These are phyloP conservation scores for Achroia grisella DNA, from an alignment of 1,140 invertebrate genomes.

Conservation along the genomic window DNA sequence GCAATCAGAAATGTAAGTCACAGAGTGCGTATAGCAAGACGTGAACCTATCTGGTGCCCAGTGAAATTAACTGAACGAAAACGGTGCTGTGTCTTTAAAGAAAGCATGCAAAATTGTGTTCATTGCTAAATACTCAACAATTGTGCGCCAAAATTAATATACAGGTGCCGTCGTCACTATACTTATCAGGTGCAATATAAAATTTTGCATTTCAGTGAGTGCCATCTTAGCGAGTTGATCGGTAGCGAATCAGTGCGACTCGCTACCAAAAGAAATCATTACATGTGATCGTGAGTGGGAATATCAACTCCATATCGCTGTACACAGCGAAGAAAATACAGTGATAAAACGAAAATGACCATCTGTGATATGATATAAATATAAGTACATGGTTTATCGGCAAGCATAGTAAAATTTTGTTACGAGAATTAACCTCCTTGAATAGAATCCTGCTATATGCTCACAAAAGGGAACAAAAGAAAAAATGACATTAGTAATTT, in stretches of 20 bases:
- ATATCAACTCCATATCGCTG: slow-evolving; percentile 41
- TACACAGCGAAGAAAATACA: slow-evolving; percentile 32
- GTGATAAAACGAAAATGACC: slow-evolving; percentile 32
- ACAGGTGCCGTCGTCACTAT: slow-evolving; percentile 77
- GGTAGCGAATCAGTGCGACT: slow-evolving; percentile 30
- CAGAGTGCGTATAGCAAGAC: slow-evolving; percentile 35
- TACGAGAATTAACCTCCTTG: slow-evolving; percentile 68
- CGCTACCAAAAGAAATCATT: slow-evolving; percentile 75
- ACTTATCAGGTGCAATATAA: slow-evolving; percentile 74
- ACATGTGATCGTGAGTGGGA: slow-evolving; percentile 80
- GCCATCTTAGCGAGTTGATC: slow-evolving; percentile 61
- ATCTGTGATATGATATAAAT: slow-evolving; percentile 30
- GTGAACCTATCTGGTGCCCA: slow-evolving; percentile 62
- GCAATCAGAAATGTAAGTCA: not conserved
- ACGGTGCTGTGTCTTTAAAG: slow-evolving; percentile 69
- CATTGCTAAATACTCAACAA: slow-evolving; percentile 74
- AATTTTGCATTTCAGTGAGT: slow-evolving; percentile 77
- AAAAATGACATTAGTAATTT: slow-evolving; percentile 68
- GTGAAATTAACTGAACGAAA: slow-evolving; percentile 66
- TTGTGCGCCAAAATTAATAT: slow-evolving; percentile 76
- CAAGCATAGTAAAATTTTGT: slow-evolving; percentile 68
- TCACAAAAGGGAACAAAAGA: slow-evolving; percentile 65
- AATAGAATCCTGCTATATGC: slow-evolving; percentile 71
- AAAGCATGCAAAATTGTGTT: slow-evolving; percentile 74
- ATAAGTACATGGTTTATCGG: slow-evolving; percentile 53